Conservation (phyloP, 2,797 vertebrate species). For the Cryptoblepharus egeriae region DNA sequence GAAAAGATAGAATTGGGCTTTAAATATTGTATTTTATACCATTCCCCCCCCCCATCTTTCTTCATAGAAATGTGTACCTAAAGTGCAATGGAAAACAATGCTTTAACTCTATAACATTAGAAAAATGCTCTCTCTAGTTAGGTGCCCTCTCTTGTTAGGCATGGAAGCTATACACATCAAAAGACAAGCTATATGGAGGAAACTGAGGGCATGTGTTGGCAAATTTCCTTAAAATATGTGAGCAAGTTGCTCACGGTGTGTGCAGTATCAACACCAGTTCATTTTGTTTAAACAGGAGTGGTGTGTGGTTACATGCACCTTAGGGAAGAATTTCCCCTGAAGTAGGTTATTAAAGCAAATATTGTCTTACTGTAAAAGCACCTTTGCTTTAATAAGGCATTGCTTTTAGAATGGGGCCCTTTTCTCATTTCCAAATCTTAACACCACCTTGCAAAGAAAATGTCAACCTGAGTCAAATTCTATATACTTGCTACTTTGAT, state of each 20-base stretch:
- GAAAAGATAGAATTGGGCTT: too few species aligned
- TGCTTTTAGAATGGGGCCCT: neutral
- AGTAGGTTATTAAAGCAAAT: neutral
- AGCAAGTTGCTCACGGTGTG: constrained; percentile 25
- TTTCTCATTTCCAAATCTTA: neutral
- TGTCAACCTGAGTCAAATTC: neutral
- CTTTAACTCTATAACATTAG: too few species aligned
- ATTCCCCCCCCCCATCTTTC: neutral
- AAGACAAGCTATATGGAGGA: neutral
- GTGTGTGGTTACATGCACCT: neutral
- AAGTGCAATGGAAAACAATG: neutral
- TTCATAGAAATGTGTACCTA: neutral
- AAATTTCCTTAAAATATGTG: constrained; percentile 19
- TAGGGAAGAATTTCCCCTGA: neutral
- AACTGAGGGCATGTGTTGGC: neutral
- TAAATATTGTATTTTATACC: too few species aligned
- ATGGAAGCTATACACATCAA: neutral
- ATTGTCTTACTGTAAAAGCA: neutral
- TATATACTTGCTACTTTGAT: neutral
- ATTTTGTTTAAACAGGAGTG: constrained; percentile 41
- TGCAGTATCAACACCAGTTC: fast-evolving
- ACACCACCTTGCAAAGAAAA: neutral
- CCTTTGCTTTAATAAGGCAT: constrained; percentile 15
- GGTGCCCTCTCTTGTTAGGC: neutral
- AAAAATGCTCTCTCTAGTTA: neutral